These are phyloP conservation scores for Embidobia sp. DNA, from an alignment of 2,888 invertebrate species.

Conservation along the genomic window DNA sequence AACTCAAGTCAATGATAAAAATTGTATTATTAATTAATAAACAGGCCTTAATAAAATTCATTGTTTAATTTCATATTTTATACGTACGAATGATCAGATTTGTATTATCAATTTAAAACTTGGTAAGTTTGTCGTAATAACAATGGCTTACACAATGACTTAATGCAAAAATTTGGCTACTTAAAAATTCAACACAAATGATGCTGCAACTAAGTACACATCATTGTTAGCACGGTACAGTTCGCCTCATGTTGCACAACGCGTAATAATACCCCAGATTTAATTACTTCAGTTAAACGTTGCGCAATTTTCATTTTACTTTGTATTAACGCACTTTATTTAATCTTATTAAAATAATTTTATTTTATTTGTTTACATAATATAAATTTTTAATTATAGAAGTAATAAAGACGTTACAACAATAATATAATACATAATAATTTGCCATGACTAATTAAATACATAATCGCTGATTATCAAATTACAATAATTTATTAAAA, in stretches of 20 bases:
- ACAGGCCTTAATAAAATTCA: background rate
- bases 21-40: too few species aligned
- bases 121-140: background rate
- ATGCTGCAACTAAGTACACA: constrained; percentile 56
- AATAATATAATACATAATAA: too few species aligned
- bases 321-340: constrained; percentile 24
- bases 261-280: constrained; percentile 55
- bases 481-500: too few species aligned
- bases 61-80: background rate
- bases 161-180: constrained; percentile 40
- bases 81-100: background rate
- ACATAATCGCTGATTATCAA: too few species aligned
- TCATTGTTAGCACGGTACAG: constrained; percentile 52
- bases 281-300: constrained; percentile 48
- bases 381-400: too few species aligned
- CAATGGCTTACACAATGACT: constrained; percentile 37
- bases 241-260: constrained; percentile 47
- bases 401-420: too few species aligned
- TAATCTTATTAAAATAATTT: constrained; percentile 3
- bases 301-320: constrained; percentile 50
- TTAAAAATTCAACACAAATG: constrained; percentile 47
- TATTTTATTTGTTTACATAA: background rate
- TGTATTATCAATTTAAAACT: too few species aligned
- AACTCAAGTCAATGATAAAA: too few species aligned
- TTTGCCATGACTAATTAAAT: too few species aligned